phyloP scores from a whole-genome alignment of 2,888 invertebrate genomes.

The Euzophera pinguis region DNA sequence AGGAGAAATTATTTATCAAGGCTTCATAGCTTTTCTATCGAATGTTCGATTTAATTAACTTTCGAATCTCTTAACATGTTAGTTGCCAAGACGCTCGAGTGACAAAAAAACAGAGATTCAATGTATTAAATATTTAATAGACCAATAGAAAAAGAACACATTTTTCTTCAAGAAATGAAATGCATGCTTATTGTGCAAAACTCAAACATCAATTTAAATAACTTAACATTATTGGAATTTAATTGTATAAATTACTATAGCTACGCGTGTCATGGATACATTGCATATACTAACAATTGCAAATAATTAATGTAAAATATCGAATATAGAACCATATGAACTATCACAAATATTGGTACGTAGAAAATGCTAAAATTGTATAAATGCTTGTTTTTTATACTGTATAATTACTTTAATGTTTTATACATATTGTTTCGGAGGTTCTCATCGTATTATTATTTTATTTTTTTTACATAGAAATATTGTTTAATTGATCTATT shows the following conservation, averaged over 20 bases:
- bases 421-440: neutral
- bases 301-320: conserved; percentile 27
- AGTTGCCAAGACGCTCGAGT: too few species aligned
- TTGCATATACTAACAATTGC: conserved; percentile 13
- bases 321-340: conserved; percentile 31
- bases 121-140: conserved; percentile 12
- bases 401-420: conserved; percentile 15
- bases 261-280: conserved; percentile 14
- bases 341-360: conserved; percentile 49
- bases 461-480: neutral
- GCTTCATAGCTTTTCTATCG: too few species aligned
- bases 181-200: conserved; percentile 10
- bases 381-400: conserved; percentile 48
- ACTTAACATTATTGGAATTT: conserved; percentile 20
- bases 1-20: too few species aligned
- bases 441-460: neutral
- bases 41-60: too few species aligned
- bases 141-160: neutral
- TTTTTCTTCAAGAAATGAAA: conserved; percentile 11
- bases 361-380: conserved; percentile 56
- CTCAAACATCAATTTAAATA: conserved; percentile 4
- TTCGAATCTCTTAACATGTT: too few species aligned
- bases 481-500: neutral
- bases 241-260: conserved; percentile 10
- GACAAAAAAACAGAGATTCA: conserved; percentile 18